Conservation (phyloP, 1,140 invertebrate genomes). For the Lucilia cuprina region DNA sequence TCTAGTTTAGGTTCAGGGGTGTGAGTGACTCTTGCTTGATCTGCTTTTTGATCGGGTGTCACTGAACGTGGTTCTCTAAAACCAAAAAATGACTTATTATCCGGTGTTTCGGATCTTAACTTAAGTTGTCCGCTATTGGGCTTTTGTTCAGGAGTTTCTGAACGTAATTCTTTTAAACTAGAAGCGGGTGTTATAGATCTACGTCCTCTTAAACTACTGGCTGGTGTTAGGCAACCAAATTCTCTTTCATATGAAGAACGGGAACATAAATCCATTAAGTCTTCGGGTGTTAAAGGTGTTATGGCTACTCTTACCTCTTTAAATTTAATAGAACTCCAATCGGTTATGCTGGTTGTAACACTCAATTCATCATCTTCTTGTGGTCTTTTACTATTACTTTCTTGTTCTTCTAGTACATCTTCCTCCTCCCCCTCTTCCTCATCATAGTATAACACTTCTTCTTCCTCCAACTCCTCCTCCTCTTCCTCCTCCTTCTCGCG, state of each 20-base stretch:
- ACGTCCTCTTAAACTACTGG: neutral
- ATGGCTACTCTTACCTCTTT: neutral
- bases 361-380: conserved; percentile 36
- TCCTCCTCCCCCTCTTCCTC: conserved; percentile 37
- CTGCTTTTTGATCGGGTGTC: neutral
- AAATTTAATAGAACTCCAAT: neutral
- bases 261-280: conserved; percentile 1
- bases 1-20: neutral
- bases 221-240: neutral
- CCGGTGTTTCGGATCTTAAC: neutral
- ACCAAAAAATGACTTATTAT: neutral
- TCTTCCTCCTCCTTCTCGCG: conserved; percentile 28
- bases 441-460: neutral
- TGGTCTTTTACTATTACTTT: neutral
- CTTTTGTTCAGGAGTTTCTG: neutral
- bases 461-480: conserved; percentile 20
- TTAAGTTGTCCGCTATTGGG: neutral
- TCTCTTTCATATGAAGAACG: conserved; percentile 3
- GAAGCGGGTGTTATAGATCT: neutral
- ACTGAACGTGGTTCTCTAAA: neutral
- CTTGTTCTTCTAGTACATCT: conserved; percentile 40
- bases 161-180: neutral
- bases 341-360: neutral
- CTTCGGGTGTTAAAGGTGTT: conserved; percentile 37
- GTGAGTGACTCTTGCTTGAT: neutral